These are phyloP conservation scores for Pegea sp. DNA, from an alignment of 23 tunicate genomes.

Conservation along the genomic window DNA sequence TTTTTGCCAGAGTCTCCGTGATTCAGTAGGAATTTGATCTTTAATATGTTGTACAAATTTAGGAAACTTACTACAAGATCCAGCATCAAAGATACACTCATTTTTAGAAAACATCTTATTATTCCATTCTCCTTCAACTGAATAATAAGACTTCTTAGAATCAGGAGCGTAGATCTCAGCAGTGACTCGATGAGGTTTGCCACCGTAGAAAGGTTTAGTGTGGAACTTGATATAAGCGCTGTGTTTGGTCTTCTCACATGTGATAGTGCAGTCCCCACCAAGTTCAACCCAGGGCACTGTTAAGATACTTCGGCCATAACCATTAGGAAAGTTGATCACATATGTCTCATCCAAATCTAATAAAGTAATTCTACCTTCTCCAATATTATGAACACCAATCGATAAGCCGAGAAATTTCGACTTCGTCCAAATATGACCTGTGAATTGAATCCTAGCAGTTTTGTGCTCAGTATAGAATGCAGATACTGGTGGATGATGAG, in stretches of 20 bases:
- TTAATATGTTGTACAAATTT: slow-evolving; percentile 51
- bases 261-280: slow-evolving; percentile 85
- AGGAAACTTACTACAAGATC: slow-evolving; percentile 8
- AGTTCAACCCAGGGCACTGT: slow-evolving; percentile 96
- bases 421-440: slow-evolving; percentile 95
- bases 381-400: slow-evolving; percentile 85
- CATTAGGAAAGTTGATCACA: slow-evolving; percentile 73
- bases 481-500: slow-evolving; percentile 96
- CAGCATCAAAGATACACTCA: slow-evolving; percentile 50
- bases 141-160: slow-evolving; percentile 57
- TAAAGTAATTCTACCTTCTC: slow-evolving; percentile 54
- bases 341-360: slow-evolving; percentile 67
- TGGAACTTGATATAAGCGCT: slow-evolving; percentile 81
- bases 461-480: slow-evolving; percentile 94
- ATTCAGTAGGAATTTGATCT: slow-evolving; percentile 62
- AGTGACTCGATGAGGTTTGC: slow-evolving; percentile 54
- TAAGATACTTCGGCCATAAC: slow-evolving; percentile 86
- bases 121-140: slow-evolving; percentile 95
- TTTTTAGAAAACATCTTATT: slow-evolving; percentile 21
- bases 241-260: slow-evolving; percentile 84
- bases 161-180: slow-evolving; percentile 38
- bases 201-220: slow-evolving; percentile 92
- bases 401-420: slow-evolving; percentile 90
- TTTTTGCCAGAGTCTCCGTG: slow-evolving; percentile 62
- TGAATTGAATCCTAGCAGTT: slow-evolving; percentile 50